A percentile compares a stretch with the other conserved stretches of the same genome.
Evolutionary conservation across 2,113 vertebrate genomes (phyloP).

Genomic region (Centropristis striata): DNA sequence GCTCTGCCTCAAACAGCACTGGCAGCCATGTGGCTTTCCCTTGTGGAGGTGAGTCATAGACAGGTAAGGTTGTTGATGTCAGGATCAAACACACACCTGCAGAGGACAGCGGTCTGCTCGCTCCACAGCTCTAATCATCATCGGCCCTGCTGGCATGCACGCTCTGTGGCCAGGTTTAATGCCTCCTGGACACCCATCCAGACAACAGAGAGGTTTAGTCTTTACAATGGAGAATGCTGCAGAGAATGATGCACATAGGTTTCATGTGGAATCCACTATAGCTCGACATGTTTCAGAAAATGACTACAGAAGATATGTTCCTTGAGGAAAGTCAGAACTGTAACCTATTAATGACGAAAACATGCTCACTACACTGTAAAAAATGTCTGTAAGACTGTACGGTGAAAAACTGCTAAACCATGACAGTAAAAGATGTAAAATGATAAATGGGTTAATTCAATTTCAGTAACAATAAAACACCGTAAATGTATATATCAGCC

Average conservation of each 20-base stretch:
- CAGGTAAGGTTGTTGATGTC: slow-evolving; percentile 20
- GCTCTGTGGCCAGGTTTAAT: not conserved
- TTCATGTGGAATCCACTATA: no score
- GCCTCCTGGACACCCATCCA: not conserved
- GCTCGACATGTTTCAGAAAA: not conserved
- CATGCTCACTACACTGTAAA: no score
- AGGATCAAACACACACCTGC: slow-evolving; percentile 64
- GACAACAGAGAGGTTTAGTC: not conserved
- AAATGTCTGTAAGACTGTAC: no score
- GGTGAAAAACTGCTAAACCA: no score
- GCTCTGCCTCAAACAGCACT: slow-evolving; percentile 29
- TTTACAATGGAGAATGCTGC: not conserved
- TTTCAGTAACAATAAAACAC: no score
- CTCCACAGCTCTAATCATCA: slow-evolving; percentile 3
- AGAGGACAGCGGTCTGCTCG: not conserved
- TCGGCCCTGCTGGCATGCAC: not conserved
- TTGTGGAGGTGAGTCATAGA: slow-evolving; percentile 33
- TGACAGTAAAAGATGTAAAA: no score
- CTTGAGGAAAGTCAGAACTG: not conserved
- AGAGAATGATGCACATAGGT: not conserved
- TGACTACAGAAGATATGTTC: not conserved
- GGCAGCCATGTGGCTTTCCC: slow-evolving; percentile 18
- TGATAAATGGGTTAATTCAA: no score
- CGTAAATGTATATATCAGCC: no score
- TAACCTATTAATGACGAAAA: no score